These are phyloP conservation scores for Leptoteleia sp. DNA, from an alignment of 1,140 invertebrate genomes.

Conservation along the genomic window DNA sequence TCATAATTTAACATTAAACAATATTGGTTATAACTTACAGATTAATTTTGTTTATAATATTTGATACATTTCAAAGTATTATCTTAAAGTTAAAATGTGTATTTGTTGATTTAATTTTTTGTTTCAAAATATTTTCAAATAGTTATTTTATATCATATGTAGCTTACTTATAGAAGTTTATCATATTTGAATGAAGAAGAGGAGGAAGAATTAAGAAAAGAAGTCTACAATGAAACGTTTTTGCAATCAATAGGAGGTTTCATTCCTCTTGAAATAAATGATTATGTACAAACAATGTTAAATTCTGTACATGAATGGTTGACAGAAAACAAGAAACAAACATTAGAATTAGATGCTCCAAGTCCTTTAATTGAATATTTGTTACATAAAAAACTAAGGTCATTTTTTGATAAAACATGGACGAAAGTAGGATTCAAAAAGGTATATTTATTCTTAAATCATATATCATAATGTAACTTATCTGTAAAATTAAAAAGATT, in stretches of 20 bases:
- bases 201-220: conserved; percentile 70
- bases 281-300: conserved; percentile 72
- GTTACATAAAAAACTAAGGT: conserved; percentile 81
- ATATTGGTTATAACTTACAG: too few species aligned
- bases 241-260: conserved; percentile 65
- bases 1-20: conserved; percentile 62
- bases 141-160: conserved; percentile 69
- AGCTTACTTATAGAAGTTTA: conserved; percentile 86
- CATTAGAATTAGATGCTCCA: conserved; percentile 53
- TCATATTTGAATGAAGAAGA: conserved; percentile 84
- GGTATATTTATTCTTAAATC: background rate
- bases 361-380: conserved; percentile 75
- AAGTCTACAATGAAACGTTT: conserved; percentile 70
- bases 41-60: too few species aligned
- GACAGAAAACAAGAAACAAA: conserved; percentile 61
- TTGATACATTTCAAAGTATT: background rate
- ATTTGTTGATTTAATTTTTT: background rate
- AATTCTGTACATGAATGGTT: conserved; percentile 78
- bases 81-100: background rate
- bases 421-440: conserved; percentile 47
- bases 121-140: conserved; percentile 20
- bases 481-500: too few species aligned
- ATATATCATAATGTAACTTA: too few species aligned
- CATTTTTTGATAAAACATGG: conserved; percentile 81
- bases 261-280: conserved; percentile 77